A percentile compares a stretch with the other conserved stretches of the same genome.
These are phyloP conservation scores for Eupithecia subfuscata DNA, from an alignment of 2,888 invertebrate species.

Conservation along the genomic window DNA sequence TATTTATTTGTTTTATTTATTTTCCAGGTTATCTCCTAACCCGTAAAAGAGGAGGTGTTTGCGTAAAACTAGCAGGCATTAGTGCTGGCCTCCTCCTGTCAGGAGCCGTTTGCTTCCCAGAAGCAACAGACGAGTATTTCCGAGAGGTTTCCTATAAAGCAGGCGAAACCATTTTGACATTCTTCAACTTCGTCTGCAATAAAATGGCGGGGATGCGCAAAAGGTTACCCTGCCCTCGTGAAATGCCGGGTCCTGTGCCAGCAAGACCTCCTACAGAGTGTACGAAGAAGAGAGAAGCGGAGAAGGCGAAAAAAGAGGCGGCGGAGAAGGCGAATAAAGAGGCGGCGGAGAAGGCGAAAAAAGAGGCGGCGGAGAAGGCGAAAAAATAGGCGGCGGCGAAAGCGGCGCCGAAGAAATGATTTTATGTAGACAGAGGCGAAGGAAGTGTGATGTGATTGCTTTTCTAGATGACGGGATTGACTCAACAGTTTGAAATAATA, in stretches of 20 bases:
- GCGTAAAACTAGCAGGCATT: neutral
- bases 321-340: no score
- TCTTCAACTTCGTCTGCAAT: neutral
- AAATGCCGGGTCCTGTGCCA: neutral
- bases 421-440: neutral
- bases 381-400: neutral
- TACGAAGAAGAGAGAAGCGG: constrained; percentile 5
- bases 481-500: neutral
- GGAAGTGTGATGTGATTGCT: neutral
- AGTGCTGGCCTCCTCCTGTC: neutral
- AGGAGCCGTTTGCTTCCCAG: neutral
- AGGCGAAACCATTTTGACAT: no score
- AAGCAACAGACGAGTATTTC: neutral
- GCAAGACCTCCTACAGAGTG: neutral
- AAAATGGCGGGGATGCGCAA: neutral
- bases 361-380: neutral
- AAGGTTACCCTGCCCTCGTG: neutral
- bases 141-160: neutral
- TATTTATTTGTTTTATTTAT: no score
- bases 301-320: neutral
- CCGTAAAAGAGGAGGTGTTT: neutral
- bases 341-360: neutral
- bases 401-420: neutral
- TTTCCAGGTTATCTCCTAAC: neutral
- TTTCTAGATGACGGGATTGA: neutral